Conservation (phyloP, 2,113 vertebrate genomes). For the Circaetus gallicus region DNA sequence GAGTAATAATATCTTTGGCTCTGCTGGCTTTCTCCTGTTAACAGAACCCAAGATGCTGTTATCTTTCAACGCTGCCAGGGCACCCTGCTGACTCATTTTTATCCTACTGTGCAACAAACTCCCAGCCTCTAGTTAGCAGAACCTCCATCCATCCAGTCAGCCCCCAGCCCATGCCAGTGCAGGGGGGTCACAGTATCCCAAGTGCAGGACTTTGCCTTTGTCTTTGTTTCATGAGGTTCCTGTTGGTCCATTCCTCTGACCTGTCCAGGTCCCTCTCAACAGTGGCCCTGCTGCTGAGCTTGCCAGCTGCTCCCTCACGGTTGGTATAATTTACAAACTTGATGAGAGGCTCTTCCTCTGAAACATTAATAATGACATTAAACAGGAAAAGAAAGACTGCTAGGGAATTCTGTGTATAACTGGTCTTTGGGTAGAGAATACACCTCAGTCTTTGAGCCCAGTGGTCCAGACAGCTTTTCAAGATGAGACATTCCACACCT, state of each 20-base stretch:
- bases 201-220: neutral
- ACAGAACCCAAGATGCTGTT: neutral
- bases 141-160: neutral
- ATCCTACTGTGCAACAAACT: neutral
- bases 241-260: neutral
- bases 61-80: neutral
- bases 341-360: neutral
- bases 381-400: neutral
- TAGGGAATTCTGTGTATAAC: neutral
- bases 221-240: neutral
- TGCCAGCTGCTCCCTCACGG: neutral
- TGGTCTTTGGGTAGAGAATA: neutral
- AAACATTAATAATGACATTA: neutral
- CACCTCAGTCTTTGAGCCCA: neutral
- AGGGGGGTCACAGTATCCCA: neutral
- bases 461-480: neutral
- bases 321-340: neutral
- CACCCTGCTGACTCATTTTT: neutral
- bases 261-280: neutral
- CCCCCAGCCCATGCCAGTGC: neutral
- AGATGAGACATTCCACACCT: neutral
- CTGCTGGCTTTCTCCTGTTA: neutral
- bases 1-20: neutral
- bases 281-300: neutral
- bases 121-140: neutral